Evolutionary conservation across 2,888 invertebrate species (phyloP), one percentile per base, ranked within the genome.

Genomic region (Drosophila infuscata): DNA sequence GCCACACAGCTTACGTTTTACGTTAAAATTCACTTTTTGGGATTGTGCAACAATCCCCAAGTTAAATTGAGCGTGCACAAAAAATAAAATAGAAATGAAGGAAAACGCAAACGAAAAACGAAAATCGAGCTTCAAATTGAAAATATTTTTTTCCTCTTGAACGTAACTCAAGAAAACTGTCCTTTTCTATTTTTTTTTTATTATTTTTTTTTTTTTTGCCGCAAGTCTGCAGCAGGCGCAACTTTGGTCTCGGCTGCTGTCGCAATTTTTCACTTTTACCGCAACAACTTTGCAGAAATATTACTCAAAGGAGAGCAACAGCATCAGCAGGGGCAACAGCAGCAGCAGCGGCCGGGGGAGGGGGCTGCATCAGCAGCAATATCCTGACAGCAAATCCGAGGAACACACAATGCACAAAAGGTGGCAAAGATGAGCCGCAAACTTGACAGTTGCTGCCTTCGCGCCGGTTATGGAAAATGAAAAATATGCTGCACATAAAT

Each of bases 181-280:
- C 83, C 63, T 51, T 57, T 29, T n/a, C 48, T 53, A 52, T 51
- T 52, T 9, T 25, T 12, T 20, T 25, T 1, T 17, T 17, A 11
- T 54, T 20, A 11, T 54, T 20, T 9, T 4, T 1, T 2, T 15
- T 6, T 53, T 35, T 57, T 59, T 36, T 30, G 59, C 36, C 32
- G 33, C 48, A 25, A 36, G 65, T 12, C 52, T 65, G 49, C 46
- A 49, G 57, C 46, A 25, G 43, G 25, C 38, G 57, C 52, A 43
- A 69, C 78, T 58, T 36, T 36, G 53, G 30, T 32, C 58, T 60
- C 51, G 66, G 66, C 57, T 51, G 62, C 64, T 71, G 79, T 65
- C 66, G 85, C 85, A 82, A 85, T 85, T 89, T 89, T 89, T 89
- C 85, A 85, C 88, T 89, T 88, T 88, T 88, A 88, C 89, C 89